Conservation (phyloP, 2,113 vertebrate genomes). For the Gobio gobio region DNA sequence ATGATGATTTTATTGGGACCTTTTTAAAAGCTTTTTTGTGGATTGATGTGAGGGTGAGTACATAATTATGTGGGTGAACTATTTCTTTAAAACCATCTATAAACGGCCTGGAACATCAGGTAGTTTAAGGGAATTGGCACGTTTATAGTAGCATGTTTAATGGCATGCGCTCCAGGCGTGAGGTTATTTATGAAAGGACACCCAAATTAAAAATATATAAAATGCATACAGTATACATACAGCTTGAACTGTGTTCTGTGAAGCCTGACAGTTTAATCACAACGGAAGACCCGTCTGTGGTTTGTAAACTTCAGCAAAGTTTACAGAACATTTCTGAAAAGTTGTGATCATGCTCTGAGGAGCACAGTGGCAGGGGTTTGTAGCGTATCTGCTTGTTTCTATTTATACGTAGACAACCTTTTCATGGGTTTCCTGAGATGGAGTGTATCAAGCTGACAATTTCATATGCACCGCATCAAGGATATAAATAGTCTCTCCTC, state of each 20-base stretch:
- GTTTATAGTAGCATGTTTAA: background rate
- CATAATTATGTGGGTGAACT: background rate
- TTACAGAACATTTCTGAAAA: slow-evolving; percentile 16
- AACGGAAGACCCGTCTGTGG: background rate
- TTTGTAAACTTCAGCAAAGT: slow-evolving; percentile 15
- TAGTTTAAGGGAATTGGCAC: background rate
- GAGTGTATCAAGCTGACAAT: slow-evolving; percentile 50
- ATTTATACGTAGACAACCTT: slow-evolving; percentile 41
- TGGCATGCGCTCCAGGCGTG: background rate
- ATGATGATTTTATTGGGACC: background rate
- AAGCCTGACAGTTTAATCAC: background rate
- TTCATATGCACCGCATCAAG: slow-evolving; percentile 26
- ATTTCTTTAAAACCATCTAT: background rate
- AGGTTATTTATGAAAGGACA: slow-evolving; percentile 1
- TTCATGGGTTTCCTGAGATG: slow-evolving; percentile 33
- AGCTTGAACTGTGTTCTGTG: background rate
- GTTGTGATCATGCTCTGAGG: background rate
- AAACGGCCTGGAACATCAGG: background rate
- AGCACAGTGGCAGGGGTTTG: background rate
- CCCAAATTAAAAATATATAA: slow-evolving; percentile 23
- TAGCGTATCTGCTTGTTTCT: slow-evolving; percentile 35
- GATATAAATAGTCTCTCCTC: slow-evolving; percentile 47
- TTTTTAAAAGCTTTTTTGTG: background rate
- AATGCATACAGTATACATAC: background rate
- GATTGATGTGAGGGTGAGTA: background rate